phyloP scores from a whole-genome alignment of 2,113 vertebrate genomes.

The Nesoenas mayeri region DNA sequence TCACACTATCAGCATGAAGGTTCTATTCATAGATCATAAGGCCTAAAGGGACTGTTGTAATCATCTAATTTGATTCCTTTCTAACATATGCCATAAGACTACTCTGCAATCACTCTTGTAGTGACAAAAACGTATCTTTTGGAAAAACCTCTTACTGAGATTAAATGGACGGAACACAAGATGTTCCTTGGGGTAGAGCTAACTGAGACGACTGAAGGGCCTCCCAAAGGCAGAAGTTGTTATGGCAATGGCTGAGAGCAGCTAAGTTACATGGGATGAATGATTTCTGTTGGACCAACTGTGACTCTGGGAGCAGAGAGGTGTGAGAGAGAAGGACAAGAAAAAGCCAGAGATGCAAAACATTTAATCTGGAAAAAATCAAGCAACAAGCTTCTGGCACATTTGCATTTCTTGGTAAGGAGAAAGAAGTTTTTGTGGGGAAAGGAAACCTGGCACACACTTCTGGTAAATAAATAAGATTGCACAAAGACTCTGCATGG shows the following conservation, averaged over 20 bases:
- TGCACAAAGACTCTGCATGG: slow-evolving; percentile 32
- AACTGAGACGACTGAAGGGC: neutral
- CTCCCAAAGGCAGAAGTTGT: neutral
- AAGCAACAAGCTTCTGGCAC: neutral
- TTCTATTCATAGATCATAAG: neutral
- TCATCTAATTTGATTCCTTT: neutral
- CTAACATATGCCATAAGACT: neutral
- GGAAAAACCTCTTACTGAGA: neutral
- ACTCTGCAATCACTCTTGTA: neutral
- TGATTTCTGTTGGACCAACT: neutral
- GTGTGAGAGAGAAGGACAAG: neutral
- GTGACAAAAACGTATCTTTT: neutral
- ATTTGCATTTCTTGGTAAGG: neutral
- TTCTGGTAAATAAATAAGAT: neutral
- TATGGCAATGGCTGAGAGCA: neutral
- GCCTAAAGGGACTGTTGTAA: neutral
- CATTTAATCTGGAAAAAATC: neutral
- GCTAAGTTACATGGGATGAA: neutral
- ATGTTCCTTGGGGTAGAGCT: neutral
- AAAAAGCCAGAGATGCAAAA: neutral
- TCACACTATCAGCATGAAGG: neutral
- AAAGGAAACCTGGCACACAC: neutral
- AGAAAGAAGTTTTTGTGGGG: neutral
- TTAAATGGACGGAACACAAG: neutral
- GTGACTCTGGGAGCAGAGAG: neutral